Evolutionary conservation across 2,113 vertebrate species (phyloP).

Genomic region (Erythrolamprus reginae): DNA sequence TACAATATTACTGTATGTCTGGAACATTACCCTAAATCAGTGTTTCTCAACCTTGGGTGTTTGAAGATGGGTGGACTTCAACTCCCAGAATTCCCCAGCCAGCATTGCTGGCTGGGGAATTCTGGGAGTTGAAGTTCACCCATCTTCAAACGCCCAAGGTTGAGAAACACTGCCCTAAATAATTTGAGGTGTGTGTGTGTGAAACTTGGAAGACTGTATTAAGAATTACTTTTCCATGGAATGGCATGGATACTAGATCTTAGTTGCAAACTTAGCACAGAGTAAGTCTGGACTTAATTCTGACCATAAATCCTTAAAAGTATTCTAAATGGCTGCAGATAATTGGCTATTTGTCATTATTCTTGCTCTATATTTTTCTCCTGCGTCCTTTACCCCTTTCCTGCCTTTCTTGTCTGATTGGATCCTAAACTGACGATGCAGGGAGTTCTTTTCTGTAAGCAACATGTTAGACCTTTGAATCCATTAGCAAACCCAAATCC

Average conservation of each 20-base stretch:
- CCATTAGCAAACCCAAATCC: background rate
- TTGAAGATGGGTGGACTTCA: no score
- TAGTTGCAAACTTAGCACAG: background rate
- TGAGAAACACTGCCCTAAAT: no score
- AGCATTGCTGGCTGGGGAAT: no score
- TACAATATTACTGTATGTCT: background rate
- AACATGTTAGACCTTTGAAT: background rate
- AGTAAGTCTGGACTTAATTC: background rate
- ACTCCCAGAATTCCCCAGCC: no score
- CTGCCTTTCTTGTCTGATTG: background rate
- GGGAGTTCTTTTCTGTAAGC: background rate
- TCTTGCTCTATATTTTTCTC: background rate
- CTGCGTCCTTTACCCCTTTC: no score
- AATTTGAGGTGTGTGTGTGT: background rate
- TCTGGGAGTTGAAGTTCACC: no score
- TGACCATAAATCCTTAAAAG: background rate
- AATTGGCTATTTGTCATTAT: background rate
- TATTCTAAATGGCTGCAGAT: background rate
- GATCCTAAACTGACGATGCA: background rate
- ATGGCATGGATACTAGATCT: background rate
- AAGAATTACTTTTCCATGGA: background rate
- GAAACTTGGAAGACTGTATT: background rate
- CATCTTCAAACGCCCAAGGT: no score
- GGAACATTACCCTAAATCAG: no score
- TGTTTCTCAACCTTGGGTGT: no score